phyloP scores from a whole-genome alignment of 2,797 vertebrate species.

The Spea hammondii region DNA sequence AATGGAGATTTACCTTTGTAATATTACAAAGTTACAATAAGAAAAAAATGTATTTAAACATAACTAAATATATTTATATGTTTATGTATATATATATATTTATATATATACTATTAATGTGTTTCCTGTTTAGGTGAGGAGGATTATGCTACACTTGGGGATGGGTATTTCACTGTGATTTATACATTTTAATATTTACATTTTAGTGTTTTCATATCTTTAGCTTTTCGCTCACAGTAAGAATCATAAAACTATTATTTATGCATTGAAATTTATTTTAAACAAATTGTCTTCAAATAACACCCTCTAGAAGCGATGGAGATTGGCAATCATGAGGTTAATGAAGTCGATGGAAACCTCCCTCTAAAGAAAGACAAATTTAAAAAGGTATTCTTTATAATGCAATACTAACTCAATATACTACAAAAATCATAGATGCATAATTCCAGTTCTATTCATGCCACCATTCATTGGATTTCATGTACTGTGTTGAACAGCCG shows the following conservation, averaged over 20 bases:
- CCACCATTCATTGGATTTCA: conserved; percentile 31
- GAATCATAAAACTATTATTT: conserved; percentile 22
- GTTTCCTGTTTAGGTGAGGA: conserved; percentile 27
- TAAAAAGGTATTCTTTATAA: conserved; percentile 5
- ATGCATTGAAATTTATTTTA: conserved; percentile 4
- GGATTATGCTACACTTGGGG: conserved; percentile 38
- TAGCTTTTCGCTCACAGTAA: conserved; percentile 18
- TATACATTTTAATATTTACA: conserved; percentile 46
- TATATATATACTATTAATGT: conserved; percentile 12
- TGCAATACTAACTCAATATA: conserved; percentile 3
- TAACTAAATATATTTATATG: conserved; percentile 18
- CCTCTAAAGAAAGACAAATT: neutral
- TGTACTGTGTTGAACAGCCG: conserved; percentile 17
- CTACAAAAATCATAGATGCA: conserved; percentile 35
- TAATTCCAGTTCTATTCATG: conserved; percentile 28
- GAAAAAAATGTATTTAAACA: conserved; percentile 13
- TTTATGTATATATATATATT: neutral
- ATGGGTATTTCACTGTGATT: conserved; percentile 40
- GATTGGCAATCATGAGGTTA: neutral
- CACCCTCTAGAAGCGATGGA: neutral
- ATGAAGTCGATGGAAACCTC: neutral
- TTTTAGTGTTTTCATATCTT: conserved; percentile 29
- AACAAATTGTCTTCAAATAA: neutral
- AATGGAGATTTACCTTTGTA: conserved; percentile 39
- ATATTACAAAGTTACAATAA: conserved; percentile 13